Base-by-base conservation (phyloP, 2,797 vertebrate genomes). In the Bryconaethiops microstoma region DNA sequence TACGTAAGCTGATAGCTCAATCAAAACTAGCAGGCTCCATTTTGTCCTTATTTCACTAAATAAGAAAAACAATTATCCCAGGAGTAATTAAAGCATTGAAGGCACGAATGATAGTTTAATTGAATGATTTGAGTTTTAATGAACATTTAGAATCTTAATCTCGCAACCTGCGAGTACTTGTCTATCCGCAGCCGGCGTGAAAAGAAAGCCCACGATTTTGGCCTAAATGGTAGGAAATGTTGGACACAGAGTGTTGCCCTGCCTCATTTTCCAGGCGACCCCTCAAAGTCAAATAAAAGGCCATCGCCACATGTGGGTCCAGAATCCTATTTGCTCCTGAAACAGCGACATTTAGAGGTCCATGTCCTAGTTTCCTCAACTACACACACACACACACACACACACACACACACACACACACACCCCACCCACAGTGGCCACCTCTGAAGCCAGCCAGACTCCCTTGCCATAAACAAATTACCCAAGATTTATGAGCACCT, bases 81-180 rank as follows among this genome's bases (percentile, higher is more conserved):
- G 84, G 76, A 91, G 89, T 95, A 94, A 95, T 94, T 94, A 94
- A 92, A 93, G 86, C 90, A 92, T 90, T 89, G 89, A 90, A 85
- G 91, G 89, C 88, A 92, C 89, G 88, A 92, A 91, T 92, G 90
- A 92, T 92, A 91, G 86, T 90, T 92, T 94, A 94, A 94, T 91
- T 93, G 90, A 94, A 88, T 85, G 85, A 85, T 90, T 87, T 62
- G 29, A 80, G 55, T 71, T 85, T 78, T 76, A 77, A 86, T 82
- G 25, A 77, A 83, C 65, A 82, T 40, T 40, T 19, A 21, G 25
- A 74, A 74, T 25, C 55, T 42, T 54, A 29, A 45, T 52, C 65
- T 74, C 21, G 6, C 35, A 57, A 23, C 42, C 57, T 16, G 35
- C 12, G 57, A 48, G 25, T 67, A 13, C 12, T 23, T 48, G 50